Evolutionary conservation across 1,140 invertebrate species (phyloP).

Genomic region (Temnothorax curvispinosus): DNA sequence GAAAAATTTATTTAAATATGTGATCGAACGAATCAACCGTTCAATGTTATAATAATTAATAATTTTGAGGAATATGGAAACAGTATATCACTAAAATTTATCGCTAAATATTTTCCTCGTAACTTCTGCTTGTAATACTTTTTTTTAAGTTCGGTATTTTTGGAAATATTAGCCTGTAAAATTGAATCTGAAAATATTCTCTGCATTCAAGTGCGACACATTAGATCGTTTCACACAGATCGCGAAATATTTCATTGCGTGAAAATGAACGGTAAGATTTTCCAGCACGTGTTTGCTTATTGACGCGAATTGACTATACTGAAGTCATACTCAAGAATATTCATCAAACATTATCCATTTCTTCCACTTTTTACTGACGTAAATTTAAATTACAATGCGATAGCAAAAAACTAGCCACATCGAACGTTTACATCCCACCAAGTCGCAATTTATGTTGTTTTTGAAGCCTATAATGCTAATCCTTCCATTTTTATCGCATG

Average conservation of each 20-base stretch:
- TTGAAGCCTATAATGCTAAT: neutral
- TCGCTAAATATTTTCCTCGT: neutral
- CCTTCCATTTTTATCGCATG: neutral
- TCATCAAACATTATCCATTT: neutral
- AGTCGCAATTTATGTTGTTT: neutral
- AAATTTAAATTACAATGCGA: conserved; percentile 1
- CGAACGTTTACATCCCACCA: neutral
- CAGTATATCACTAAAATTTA: neutral
- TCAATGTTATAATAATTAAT: neutral
- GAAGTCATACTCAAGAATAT: neutral
- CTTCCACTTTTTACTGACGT: neutral
- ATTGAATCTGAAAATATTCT: neutral
- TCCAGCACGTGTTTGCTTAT: too few relatives aligned
- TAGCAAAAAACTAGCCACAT: neutral
- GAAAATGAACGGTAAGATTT: neutral
- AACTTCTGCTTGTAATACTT: neutral
- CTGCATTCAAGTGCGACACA: neutral
- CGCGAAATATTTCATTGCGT: neutral
- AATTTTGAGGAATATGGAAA: neutral
- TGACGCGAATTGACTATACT: neutral
- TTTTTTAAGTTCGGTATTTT: neutral
- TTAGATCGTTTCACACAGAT: neutral
- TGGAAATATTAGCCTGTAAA: neutral
- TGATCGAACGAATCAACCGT: neutral
- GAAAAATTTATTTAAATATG: neutral